Percentiles rank a stretch among this genome's conserved stretches.
These are phyloP conservation scores for Hemitrygon akajei DNA, from an alignment of 2,797 vertebrate genomes.

Conservation along the genomic window DNA sequence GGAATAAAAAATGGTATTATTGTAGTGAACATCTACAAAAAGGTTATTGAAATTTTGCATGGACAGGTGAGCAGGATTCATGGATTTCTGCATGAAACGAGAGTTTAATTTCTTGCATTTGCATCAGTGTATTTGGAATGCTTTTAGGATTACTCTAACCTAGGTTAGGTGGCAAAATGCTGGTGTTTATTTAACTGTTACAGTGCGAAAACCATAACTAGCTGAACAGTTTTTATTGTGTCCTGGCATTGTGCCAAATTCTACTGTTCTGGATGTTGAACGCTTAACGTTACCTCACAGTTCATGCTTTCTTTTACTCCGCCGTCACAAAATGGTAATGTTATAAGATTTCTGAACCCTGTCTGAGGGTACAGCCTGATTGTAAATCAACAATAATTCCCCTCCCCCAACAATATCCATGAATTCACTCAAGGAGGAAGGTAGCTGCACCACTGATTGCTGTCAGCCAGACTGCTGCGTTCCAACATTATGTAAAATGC, in stretches of 20 bases:
- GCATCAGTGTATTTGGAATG: not conserved
- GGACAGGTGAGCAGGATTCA: constrained; percentile 12
- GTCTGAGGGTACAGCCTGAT: not conserved
- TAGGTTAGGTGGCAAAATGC: not conserved
- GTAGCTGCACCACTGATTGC: not conserved
- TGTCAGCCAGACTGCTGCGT: not conserved
- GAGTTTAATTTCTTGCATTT: not conserved
- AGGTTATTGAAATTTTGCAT: not conserved
- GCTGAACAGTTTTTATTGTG: not conserved
- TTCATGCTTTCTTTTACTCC: not conserved
- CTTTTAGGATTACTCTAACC: not conserved
- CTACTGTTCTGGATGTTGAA: constrained; percentile 6
- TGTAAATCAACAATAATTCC: not conserved
- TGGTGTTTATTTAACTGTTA: not conserved
- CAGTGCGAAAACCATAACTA: not conserved
- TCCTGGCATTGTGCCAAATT: not conserved
- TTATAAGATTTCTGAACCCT: not conserved
- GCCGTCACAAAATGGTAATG: constrained; percentile 1
- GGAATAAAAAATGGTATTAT: not conserved
- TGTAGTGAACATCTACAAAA: not conserved
- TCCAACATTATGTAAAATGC: constrained; percentile 33
- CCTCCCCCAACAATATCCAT: constrained; percentile 25
- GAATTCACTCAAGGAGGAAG: constrained; percentile 19
- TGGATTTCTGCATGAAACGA: not conserved
- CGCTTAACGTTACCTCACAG: not conserved